Conservation (phyloP, 2,797 vertebrate genomes). For the Phrynocephalus forsythii region DNA sequence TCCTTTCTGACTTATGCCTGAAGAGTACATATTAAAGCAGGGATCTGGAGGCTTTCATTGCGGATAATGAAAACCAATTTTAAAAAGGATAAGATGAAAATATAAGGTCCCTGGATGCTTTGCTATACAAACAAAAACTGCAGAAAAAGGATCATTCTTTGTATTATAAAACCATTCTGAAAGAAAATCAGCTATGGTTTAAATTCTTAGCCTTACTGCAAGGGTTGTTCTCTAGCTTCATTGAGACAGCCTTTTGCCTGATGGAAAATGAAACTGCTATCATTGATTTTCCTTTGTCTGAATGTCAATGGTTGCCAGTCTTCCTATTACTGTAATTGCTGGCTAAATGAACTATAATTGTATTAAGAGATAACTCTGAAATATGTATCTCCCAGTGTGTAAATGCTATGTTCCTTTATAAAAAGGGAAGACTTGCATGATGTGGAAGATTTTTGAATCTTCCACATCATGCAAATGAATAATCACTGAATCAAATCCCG, state of each 20-base stretch:
- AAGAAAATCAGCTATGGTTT: neutral
- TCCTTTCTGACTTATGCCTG: neutral
- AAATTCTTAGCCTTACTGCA: constrained; percentile 31
- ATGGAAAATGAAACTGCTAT: constrained; percentile 61
- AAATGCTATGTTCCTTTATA: constrained; percentile 65
- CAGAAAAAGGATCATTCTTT: neutral
- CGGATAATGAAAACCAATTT: constrained; percentile 44
- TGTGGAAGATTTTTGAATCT: constrained; percentile 5
- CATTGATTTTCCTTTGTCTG: constrained; percentile 73
- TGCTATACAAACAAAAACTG: neutral
- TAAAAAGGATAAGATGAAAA: constrained; percentile 52
- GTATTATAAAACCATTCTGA: constrained; percentile 23
- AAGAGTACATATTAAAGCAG: constrained; percentile 14
- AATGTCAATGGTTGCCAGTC: constrained; percentile 76
- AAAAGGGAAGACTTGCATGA: constrained; percentile 68
- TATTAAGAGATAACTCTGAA: constrained; percentile 81
- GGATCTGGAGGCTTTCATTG: neutral
- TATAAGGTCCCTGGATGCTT: constrained; percentile 10
- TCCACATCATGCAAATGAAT: no score
- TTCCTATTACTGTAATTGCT: constrained; percentile 81
- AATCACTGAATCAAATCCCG: neutral
- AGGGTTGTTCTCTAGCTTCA: constrained; percentile 10
- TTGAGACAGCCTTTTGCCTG: constrained; percentile 42
- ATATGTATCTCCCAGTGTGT: constrained; percentile 73
- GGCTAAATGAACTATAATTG: constrained; percentile 80